Base-by-base conservation (phyloP, 2,797 vertebrate genomes). In the Peromyscus eremicus region DNA sequence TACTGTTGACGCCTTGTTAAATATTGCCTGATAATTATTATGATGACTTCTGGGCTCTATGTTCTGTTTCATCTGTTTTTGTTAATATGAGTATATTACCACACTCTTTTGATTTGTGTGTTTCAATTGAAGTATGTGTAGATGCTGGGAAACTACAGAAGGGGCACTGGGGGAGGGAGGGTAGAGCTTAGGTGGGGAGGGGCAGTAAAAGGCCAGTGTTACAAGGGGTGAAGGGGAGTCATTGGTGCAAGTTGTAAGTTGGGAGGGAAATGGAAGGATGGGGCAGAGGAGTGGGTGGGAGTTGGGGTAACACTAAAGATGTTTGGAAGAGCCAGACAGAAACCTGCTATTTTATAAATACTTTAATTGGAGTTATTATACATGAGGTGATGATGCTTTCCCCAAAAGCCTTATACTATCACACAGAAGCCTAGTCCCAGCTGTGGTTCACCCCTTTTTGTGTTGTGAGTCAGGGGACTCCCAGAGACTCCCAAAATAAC, bases 111-210 rank as follows among this genome's bases (percentile, higher is more conserved):
- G 27, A 60, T 82, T 82, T 43, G 25, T 13, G 12, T 60, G 37
- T 11, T 62, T 82, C 13, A 6, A 25, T 10, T 60, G 57, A 62
- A 62, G 5, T 27, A 27, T 5, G 12, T 14, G 52, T 60, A 60
- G n/a, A 27, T 40, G 23, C 23, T 0, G 21, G 80, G 25, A 60
- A 81, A 60, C 52, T 37, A 81, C 52, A 81, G n/a, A 82, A 57
- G 23, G 19, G 21, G 13, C 3, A 16, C 4, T 5, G 12, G 13
- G n/a, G 3, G 13, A 16, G n/a, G 4, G n/a, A 40, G 34, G 25
- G 57, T 16, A 14, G 55, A 40, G 12, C 21, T 7, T 81, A 37
- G 7, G 1, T 57, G 52, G 79, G 11, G 32, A 57, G 79, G 23
- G 6, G n/a, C 12, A 40, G 23, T 82, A 60, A 82, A 8, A 82